These are phyloP conservation scores for Lepidotrigona ventralis DNA, from an alignment of 1,140 invertebrate species.

Conservation along the genomic window DNA sequence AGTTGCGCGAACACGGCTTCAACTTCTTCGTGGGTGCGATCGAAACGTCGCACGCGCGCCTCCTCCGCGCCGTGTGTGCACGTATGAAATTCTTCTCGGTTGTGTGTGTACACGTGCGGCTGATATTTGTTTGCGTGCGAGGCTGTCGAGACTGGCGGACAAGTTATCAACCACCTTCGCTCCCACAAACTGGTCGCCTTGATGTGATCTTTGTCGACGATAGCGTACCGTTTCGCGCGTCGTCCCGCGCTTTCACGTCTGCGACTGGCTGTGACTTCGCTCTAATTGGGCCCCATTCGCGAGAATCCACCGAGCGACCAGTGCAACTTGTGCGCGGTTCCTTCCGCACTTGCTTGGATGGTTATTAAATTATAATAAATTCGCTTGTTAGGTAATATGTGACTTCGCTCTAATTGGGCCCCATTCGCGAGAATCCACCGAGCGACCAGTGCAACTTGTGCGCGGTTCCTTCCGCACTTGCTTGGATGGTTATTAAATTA, in stretches of 20 bases:
- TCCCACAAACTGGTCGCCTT: constrained; percentile 51
- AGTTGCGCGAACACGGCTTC: no score
- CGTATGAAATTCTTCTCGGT: no score
- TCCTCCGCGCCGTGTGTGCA: background rate
- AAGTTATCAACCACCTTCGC: constrained; percentile 58
- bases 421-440: background rate
- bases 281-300: constrained; percentile 41
- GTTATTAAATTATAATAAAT: background rate
- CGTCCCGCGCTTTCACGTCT: constrained; percentile 43
- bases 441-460: background rate
- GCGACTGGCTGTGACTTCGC: constrained; percentile 41
- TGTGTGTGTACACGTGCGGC: background rate
- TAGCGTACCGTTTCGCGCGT: no score
- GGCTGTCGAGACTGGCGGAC: constrained; percentile 5
- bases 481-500: background rate
- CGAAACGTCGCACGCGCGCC: constrained; percentile 11
- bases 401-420: constrained; percentile 50
- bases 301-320: constrained; percentile 7
- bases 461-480: background rate
- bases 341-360: background rate
- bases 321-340: background rate
- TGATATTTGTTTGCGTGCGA: constrained; percentile 24
- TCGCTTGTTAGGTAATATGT: no score
- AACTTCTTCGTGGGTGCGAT: constrained; percentile 14
- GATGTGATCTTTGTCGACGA: constrained; percentile 34